These are phyloP conservation scores for Xenopus petersii DNA, from an alignment of 2,797 vertebrate species.

Conservation along the genomic window DNA sequence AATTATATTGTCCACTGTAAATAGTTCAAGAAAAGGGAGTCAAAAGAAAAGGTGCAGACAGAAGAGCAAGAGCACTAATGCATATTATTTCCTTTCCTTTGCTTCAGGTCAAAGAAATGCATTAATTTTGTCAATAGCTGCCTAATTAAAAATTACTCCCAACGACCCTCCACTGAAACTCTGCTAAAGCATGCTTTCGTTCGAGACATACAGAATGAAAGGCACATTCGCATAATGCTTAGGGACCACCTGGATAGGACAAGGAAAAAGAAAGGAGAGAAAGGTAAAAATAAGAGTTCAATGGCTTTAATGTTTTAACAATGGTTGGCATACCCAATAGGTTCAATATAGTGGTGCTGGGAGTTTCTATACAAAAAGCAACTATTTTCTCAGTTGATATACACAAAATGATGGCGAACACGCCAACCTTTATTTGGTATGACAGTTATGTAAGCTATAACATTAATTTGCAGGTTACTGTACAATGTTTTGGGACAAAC, in stretches of 20 bases:
- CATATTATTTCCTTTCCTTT: conserved; percentile 14
- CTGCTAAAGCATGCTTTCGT: conserved; percentile 90
- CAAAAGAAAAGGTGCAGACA: too few relatives aligned
- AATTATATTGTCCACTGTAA: too few relatives aligned
- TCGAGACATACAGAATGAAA: conserved; percentile 82
- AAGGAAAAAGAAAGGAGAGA: conserved; percentile 82
- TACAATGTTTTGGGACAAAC: too few relatives aligned
- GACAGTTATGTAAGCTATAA: too few relatives aligned
- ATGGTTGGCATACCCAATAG: not conserved
- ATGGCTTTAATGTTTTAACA: not conserved
- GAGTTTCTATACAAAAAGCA: too few relatives aligned
- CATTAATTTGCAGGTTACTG: too few relatives aligned
- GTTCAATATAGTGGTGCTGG: too few relatives aligned
- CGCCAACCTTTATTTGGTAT: not conserved
- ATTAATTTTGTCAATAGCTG: conserved; percentile 87
- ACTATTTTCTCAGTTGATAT: too few relatives aligned
- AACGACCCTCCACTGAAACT: conserved; percentile 81
- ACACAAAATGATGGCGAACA: too few relatives aligned
- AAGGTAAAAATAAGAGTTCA: conserved; percentile 67
- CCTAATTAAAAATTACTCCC: conserved; percentile 87
- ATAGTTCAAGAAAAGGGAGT: too few relatives aligned
- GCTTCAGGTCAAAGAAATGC: conserved; percentile 87
- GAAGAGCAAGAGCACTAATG: too few relatives aligned
- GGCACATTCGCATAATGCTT: conserved; percentile 87
- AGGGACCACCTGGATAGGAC: conserved; percentile 90